Evolutionary conservation across 1,140 invertebrate genomes (phyloP).

Genomic region (Zaprionus lachaisei): DNA sequence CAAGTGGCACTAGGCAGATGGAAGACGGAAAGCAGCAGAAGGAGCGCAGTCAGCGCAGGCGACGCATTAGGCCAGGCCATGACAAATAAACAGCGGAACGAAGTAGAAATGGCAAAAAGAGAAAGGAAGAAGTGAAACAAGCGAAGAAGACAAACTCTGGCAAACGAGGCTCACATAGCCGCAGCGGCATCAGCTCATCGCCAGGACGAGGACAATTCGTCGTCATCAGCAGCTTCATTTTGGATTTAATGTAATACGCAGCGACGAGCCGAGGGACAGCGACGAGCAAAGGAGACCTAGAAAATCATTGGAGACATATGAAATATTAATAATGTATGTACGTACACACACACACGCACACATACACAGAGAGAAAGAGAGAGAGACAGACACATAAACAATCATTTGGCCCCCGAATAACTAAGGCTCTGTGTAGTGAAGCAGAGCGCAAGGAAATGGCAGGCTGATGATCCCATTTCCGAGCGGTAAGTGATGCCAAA

Average conservation of each 20-base stretch:
- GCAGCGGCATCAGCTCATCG: neutral
- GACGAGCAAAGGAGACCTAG: conserved; percentile 52
- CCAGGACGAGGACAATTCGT: conserved; percentile 74
- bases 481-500: conserved; percentile 83
- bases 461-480: conserved; percentile 84
- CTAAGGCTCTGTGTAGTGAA: conserved; percentile 70
- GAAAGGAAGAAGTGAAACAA: conserved; percentile 6
- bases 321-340: conserved; percentile 81
- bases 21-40: neutral
- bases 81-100: conserved; percentile 69
- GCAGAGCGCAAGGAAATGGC: conserved; percentile 77
- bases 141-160: conserved; percentile 8
- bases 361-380: conserved; percentile 22
- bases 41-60: neutral
- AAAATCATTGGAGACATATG: conserved; percentile 83
- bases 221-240: conserved; percentile 81
- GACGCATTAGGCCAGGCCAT: conserved; percentile 67
- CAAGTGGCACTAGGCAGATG: conserved; percentile 24
- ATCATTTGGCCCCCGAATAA: conserved; percentile 75
- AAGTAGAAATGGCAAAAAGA: neutral
- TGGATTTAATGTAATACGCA: conserved; percentile 82
- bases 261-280: conserved; percentile 62
- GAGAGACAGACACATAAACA: conserved; percentile 67
- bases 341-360: conserved; percentile 30
- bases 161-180: conserved; percentile 22